Evolutionary conservation across 2,888 invertebrate genomes (phyloP).

Genomic region (Torymus auratus): DNA sequence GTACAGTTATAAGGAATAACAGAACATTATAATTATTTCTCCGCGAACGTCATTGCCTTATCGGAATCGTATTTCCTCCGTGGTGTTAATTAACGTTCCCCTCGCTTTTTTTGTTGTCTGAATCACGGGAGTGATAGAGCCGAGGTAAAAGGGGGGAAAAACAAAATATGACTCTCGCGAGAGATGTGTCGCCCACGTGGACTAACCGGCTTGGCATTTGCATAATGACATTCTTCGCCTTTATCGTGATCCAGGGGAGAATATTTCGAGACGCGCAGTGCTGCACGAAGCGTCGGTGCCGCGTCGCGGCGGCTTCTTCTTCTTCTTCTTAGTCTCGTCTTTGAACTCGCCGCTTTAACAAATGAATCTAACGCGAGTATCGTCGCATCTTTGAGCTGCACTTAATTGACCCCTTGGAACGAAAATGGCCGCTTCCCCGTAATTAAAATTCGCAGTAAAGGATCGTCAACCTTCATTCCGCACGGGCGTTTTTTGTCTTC

Average conservation of each 20-base stretch:
- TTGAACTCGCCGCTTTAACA: constrained; percentile 53
- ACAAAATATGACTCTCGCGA: constrained; percentile 37
- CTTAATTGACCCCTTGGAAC: constrained; percentile 53
- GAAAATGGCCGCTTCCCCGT: constrained; percentile 47
- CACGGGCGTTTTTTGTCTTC: constrained; percentile 2
- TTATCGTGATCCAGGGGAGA: constrained; percentile 61
- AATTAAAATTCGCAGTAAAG: constrained; percentile 53
- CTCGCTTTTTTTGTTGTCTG: too few relatives aligned
- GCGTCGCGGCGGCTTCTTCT: background rate
- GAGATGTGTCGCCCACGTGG: constrained; percentile 27
- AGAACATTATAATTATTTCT: constrained; percentile 1
- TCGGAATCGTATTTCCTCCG: constrained; percentile 8
- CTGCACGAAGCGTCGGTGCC: background rate
- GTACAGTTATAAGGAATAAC: too few relatives aligned
- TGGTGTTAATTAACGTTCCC: constrained; percentile 24
- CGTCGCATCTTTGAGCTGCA: constrained; percentile 30
- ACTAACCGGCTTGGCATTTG: constrained; percentile 56
- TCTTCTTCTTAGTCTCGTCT: background rate
- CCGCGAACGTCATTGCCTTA: background rate
- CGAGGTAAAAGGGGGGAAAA: constrained; percentile 11
- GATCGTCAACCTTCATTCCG: constrained; percentile 41
- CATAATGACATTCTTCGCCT: constrained; percentile 62
- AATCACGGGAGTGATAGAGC: background rate
- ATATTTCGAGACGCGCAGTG: constrained; percentile 45
- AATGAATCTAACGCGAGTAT: constrained; percentile 34